phyloP scores from a whole-genome alignment of 2,113 vertebrate species.

The Hippocampus guttulatus region DNA sequence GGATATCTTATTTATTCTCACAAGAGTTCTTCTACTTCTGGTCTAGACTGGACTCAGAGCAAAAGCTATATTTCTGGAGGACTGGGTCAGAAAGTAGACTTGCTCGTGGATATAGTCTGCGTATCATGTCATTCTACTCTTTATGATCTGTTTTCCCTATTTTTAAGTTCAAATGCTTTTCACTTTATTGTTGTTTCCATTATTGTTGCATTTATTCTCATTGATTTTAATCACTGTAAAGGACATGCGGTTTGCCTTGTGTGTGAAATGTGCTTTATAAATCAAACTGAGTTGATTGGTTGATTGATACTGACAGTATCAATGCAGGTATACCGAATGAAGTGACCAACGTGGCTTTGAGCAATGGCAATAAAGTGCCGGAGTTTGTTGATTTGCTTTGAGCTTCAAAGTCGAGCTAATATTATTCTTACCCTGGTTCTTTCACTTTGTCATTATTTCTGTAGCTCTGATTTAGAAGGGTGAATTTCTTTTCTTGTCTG shows the following conservation, averaged over 20 bases:
- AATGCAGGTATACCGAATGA: not conserved
- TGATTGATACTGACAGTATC: too few species aligned
- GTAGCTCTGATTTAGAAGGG: not conserved
- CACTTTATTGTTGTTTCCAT: too few species aligned
- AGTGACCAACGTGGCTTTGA: not conserved
- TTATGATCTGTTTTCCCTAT: too few species aligned
- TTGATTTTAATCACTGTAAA: too few species aligned
- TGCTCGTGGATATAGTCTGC: not conserved
- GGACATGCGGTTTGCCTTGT: too few species aligned
- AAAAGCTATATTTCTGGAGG: not conserved
- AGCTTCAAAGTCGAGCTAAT: not conserved
- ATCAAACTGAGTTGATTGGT: too few species aligned
- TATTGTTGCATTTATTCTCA: too few species aligned
- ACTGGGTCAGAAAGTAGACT: not conserved
- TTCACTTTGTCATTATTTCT: conserved; percentile 4
- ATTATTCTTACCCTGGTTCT: not conserved
- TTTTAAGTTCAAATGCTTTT: too few species aligned
- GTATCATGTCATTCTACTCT: not conserved
- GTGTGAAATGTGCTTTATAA: too few species aligned
- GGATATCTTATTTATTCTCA: conserved; percentile 1
- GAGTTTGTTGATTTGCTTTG: not conserved
- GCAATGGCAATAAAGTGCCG: not conserved
- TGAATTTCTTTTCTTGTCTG: conserved; percentile 9
- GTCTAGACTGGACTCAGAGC: not conserved
- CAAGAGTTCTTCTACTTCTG: not conserved